Evolutionary conservation across 1,140 invertebrate species (phyloP).

Genomic region (Drosophila teissieri): DNA sequence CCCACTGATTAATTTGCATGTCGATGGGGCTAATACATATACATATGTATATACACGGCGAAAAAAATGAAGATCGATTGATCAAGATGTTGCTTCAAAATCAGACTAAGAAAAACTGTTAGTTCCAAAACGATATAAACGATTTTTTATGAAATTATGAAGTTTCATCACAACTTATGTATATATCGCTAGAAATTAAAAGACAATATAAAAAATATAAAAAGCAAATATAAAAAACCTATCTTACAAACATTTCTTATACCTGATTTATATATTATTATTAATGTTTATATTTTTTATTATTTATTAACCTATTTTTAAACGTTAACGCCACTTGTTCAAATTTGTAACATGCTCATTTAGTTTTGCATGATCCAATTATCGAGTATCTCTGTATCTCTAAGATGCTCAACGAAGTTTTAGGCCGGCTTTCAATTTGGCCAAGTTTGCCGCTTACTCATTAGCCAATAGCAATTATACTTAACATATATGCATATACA

Average conservation of each 20-base stretch:
- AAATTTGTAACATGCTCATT: background rate
- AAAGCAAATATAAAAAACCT: too few relatives aligned
- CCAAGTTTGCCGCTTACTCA: conserved; percentile 25
- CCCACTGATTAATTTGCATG: conserved; percentile 57
- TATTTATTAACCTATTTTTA: too few relatives aligned
- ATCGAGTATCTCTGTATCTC: background rate
- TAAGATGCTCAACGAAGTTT: conserved; percentile 2
- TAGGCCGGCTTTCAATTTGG: background rate
- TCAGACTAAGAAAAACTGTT: too few relatives aligned
- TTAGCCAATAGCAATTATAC: conserved; percentile 37
- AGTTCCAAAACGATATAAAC: too few relatives aligned
- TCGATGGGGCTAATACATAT: conserved; percentile 32
- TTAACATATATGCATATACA: conserved; percentile 2
- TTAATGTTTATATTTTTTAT: too few relatives aligned
- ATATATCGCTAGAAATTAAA: too few relatives aligned
- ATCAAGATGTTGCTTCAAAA: too few relatives aligned
- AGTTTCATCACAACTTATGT: too few relatives aligned
- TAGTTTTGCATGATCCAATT: background rate
- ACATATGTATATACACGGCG: background rate
- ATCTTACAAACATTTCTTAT: too few relatives aligned
- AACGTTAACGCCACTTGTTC: background rate
- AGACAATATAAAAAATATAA: too few relatives aligned
- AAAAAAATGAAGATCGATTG: background rate
- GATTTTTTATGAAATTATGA: too few relatives aligned
- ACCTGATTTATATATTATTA: too few relatives aligned